Evolutionary conservation across 1,140 invertebrate species (phyloP).

Genomic region (Heliconius congener): DNA sequence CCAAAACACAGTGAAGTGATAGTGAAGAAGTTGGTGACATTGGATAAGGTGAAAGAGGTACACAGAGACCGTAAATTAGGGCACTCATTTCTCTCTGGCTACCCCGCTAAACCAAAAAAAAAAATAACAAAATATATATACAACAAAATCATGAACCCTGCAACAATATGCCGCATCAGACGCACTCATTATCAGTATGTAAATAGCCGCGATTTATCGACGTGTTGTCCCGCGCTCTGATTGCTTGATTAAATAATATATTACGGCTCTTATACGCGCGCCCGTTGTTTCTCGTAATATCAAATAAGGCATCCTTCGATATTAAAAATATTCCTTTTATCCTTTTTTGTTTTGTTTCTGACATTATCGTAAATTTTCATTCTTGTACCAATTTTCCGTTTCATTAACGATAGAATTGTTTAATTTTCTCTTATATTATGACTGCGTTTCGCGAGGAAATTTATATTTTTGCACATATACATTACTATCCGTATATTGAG

Average conservation of each 20-base stretch:
- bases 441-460: not conserved
- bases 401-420: not conserved
- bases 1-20: too few species aligned
- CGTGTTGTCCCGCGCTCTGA: constrained; percentile 22
- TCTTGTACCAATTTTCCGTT: not conserved
- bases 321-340: constrained; percentile 12
- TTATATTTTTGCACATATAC: not conserved
- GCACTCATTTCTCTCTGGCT: not conserved
- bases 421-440: not conserved
- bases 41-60: too few species aligned
- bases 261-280: not conserved
- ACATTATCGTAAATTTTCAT: constrained; percentile 9
- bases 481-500: not conserved
- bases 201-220: constrained; percentile 20
- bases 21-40: too few species aligned
- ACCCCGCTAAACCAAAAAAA: not conserved
- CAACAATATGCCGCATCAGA: not conserved
- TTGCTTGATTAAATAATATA: constrained; percentile 24
- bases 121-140: not conserved
- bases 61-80: too few species aligned
- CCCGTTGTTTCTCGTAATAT: not conserved
- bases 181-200: constrained; percentile 23
- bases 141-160: not conserved
- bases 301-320: constrained; percentile 7
- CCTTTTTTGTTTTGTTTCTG: not conserved